phyloP scores from a whole-genome alignment of 2,888 invertebrate genomes.

The Spilosoma lubricipeda region DNA sequence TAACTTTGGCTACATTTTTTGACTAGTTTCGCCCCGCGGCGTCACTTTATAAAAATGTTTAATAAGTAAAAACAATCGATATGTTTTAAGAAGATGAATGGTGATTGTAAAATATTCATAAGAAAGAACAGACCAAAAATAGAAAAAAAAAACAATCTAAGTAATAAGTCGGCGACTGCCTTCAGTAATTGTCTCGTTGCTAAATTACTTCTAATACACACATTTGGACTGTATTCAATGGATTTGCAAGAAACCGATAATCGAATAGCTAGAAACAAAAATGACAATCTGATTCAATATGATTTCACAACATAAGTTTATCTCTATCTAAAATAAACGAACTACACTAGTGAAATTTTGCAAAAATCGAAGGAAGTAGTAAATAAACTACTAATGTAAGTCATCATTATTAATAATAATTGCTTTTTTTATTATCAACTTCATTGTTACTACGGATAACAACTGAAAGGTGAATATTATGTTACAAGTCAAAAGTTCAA shows the following conservation, averaged over 20 bases:
- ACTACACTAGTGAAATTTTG: not conserved
- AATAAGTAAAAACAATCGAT: not conserved
- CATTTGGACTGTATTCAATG: constrained; percentile 22
- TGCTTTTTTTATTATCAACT: constrained; percentile 37
- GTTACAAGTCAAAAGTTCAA: constrained; percentile 8
- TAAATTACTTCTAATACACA: not conserved
- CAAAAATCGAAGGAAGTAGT: not conserved
- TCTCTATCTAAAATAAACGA: constrained; percentile 7
- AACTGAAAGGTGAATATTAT: constrained; percentile 30
- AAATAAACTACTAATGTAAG: constrained; percentile 4
- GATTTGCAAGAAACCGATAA: constrained; percentile 41
- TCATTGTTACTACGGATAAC: constrained; percentile 25
- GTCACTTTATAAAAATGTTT: not conserved
- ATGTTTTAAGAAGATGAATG: no score
- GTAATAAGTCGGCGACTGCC: not conserved
- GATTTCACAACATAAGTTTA: constrained; percentile 38
- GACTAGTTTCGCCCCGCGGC: no score
- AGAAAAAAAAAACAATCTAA: not conserved
- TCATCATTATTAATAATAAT: constrained; percentile 31
- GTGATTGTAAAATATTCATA: not conserved
- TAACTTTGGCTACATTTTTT: no score
- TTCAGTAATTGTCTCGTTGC: not conserved
- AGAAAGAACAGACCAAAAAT: not conserved
- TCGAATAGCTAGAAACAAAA: constrained; percentile 31
- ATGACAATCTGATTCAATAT: constrained; percentile 47